Evolutionary conservation across 2,888 invertebrate genomes (phyloP), one percentile per base, ranked within the genome.

Genomic region (Thymelicus lineola): DNA sequence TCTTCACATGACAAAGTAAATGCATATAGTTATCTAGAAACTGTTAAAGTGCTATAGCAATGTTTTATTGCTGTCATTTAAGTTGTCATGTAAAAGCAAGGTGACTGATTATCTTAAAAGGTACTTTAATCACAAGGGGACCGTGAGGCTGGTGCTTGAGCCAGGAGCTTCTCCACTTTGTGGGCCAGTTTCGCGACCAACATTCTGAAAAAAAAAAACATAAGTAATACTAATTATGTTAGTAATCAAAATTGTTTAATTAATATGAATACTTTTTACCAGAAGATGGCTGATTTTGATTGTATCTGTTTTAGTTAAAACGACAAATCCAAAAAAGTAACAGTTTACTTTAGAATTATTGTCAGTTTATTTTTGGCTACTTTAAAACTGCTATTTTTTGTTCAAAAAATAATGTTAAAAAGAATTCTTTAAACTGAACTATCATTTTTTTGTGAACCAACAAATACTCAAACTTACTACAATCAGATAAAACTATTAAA

Each of bases 101-200:
- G 82, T 78, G 79, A 77, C 81, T 83, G 55, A 55, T 55, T 55
- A 83, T 82, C 78, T 80, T 82, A 82, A 75, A 78, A 84, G 80
- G 85, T 82, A 84, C 77, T 83, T 89, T 65, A 84, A 92, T 92
- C 91, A 93, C 93, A 93, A 89, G 79, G 91, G 90, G 78, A 92
- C 91, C 59, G 88, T 84, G 72, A 93, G 84, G 79, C 90, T 93
- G 73, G 93, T 94, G 82, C 94, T 94, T 72, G 95, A 95, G 58
- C 95, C 95, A 0, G 95, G 94, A n/a, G 95, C 95, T 80, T 95
- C 95, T 57, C 95, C 95, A 71, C 95, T 91, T 76, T 95, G 95
- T 53, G 94, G 94, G 12, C 94, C 94, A 71, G 94, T 91, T 79
- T 94, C 95, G 60, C 95, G 91, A 12, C 92, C 91, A 70, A 88